phyloP scores from a whole-genome alignment of 1,140 invertebrate species.

The Drosophila pectinifera region DNA sequence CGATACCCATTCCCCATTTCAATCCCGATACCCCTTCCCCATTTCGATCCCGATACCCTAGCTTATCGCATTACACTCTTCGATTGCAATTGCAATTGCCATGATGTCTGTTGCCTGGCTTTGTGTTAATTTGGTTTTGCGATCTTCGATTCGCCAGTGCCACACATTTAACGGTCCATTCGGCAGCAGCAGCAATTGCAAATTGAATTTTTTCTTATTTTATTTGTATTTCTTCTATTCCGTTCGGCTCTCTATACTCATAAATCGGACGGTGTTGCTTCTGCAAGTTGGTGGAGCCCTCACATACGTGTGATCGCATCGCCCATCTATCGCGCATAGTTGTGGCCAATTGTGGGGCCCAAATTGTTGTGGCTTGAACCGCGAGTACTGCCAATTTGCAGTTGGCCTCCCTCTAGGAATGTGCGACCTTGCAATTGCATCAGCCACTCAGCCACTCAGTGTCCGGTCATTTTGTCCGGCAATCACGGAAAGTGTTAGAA shows the following conservation, averaged over 20 bases:
- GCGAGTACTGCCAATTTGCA: constrained; percentile 43
- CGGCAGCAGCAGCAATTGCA: constrained; percentile 62
- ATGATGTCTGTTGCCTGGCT: constrained; percentile 47
- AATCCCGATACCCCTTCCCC: constrained; percentile 41
- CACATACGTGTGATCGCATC: constrained; percentile 42
- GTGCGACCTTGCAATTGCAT: constrained; percentile 64
- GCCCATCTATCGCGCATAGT: constrained; percentile 52
- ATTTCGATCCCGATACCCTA: constrained; percentile 13
- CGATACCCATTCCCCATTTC: constrained; percentile 21
- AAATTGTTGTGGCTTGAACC: constrained; percentile 70
- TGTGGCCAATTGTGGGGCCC: constrained; percentile 61
- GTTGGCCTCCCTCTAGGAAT: constrained; percentile 59
- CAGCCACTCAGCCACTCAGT: constrained; percentile 3
- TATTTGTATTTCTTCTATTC: constrained; percentile 26
- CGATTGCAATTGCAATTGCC: constrained; percentile 43
- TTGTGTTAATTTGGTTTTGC: constrained; percentile 76
- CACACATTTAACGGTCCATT: constrained; percentile 71
- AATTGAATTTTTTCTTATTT: constrained; percentile 64
- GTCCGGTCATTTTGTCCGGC: constrained; percentile 14
- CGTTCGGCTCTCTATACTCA: constrained; percentile 51
- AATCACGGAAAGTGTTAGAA: constrained; percentile 33
- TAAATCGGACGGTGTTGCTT: constrained; percentile 55
- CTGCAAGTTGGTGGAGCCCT: constrained; percentile 27
- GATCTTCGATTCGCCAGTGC: constrained; percentile 56
- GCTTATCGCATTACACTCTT: constrained; percentile 77